Evolutionary conservation across 37 sponge, comb jelly and placozoan genomes (phyloP).

Genomic region (Beroe forskalii): DNA sequence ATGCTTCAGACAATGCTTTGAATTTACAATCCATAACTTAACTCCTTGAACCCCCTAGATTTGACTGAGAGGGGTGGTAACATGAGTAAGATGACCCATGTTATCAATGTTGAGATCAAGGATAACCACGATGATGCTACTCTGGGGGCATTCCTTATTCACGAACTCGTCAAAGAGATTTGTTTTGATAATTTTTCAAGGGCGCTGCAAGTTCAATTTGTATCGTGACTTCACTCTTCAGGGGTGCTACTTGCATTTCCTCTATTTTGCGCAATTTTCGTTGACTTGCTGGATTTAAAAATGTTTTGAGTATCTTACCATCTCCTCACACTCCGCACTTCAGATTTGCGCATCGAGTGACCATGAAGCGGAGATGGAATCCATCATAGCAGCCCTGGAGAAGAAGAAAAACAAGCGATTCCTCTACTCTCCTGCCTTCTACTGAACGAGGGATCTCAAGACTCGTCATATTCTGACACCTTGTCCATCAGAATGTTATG

Average conservation of each 20-base stretch:
- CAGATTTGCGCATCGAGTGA: constrained; percentile 76
- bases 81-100: constrained; percentile 70
- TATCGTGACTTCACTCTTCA: too few relatives aligned
- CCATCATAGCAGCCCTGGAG: constrained; percentile 79
- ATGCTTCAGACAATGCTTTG: too few relatives aligned
- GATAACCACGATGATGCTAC: constrained; percentile 99
- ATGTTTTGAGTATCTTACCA: too few relatives aligned
- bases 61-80: constrained; percentile 6
- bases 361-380: constrained; percentile 84
- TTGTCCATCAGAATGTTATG: too few relatives aligned
- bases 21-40: not conserved
- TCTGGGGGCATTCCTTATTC: constrained; percentile 85
- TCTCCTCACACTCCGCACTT: too few relatives aligned
- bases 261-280: too few relatives aligned
- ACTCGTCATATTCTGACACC: too few relatives aligned
- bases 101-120: constrained; percentile 90
- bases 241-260: too few relatives aligned
- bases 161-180: constrained; percentile 87
- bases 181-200: too few relatives aligned
- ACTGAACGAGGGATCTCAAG: constrained; percentile 72
- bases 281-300: too few relatives aligned
- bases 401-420: constrained; percentile 72
- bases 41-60: not conserved
- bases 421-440: constrained; percentile 81
- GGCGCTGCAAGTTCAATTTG: too few relatives aligned